Evolutionary conservation across 1,140 invertebrate genomes (phyloP), one percentile per base, ranked within the genome.

Genomic region (Aphaenogaster floridana): DNA sequence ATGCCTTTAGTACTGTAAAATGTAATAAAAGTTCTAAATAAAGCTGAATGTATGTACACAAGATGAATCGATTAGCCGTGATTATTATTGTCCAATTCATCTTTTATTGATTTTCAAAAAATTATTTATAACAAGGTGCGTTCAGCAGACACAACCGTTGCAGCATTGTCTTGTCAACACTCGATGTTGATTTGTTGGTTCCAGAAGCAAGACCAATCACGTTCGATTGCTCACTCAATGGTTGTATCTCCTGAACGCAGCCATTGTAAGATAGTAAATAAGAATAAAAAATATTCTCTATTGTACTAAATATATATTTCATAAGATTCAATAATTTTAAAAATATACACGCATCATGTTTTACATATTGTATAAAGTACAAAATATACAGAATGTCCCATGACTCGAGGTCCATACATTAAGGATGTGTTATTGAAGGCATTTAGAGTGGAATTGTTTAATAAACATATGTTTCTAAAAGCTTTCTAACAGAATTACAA

Each of bases 21-120:
- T 39, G 36, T 50, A 77, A 64, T 50, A 7, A 54, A 54, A 68
- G 7, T n/a, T 78, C 8, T 68, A 9, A 80, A 80, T 68, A 80
- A 80, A 68, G 15, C 6, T 17, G 36, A 59, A 45, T 28, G 28
- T 28, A 28, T 28, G 28, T 45, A 9, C 45, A 76, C n/a, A 76
- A 52, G 11, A 15, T 11, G 4, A 50, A 45, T 34, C 15, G 7
- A 69, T 3, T 4, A 7, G 3, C 8, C 13, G 13, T 59, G 21
- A 54, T 39, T 78, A 74, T 54, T 57, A 42, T 57, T 11, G 17
- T 36, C 5, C 34, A 76, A 21, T 13, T 15, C 11, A 57, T 39
- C 2, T 11, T 15, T 28, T 11, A n/a, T 2, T 71, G 2, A 28
- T 5, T 48, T n/a, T 57, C 8, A 42, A 36, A 57, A 21, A 15